Conservation (phyloP, 2,888 invertebrate species). For the Myopa tessellatipennis region DNA sequence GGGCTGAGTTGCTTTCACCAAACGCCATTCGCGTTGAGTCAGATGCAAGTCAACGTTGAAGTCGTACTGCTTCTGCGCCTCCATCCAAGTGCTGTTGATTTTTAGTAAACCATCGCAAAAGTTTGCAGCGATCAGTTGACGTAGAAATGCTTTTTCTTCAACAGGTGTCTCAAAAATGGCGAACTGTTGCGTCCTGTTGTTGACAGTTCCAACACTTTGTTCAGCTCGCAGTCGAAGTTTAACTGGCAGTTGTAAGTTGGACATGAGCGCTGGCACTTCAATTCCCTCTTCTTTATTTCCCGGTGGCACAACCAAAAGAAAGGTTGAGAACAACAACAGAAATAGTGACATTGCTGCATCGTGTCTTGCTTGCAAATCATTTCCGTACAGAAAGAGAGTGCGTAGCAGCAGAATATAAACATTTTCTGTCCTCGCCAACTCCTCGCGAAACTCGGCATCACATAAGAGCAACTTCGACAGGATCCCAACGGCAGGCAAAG, state of each 20-base stretch:
- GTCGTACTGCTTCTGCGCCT: slow-evolving; percentile 49
- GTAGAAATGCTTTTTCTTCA: slow-evolving; percentile 51
- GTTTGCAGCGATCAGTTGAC: slow-evolving; percentile 48
- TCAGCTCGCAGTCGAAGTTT: slow-evolving; percentile 48
- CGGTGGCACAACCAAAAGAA: slow-evolving; percentile 46
- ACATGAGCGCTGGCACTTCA: slow-evolving; percentile 53
- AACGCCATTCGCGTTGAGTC: slow-evolving; percentile 53
- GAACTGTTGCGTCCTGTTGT: neutral
- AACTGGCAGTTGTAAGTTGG: slow-evolving; percentile 55
- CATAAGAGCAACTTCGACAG: slow-evolving; percentile 57
- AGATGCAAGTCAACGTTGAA: slow-evolving; percentile 53
- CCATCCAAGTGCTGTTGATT: slow-evolving; percentile 41
- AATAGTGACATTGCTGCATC: slow-evolving; percentile 60
- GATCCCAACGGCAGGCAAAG: slow-evolving; percentile 59
- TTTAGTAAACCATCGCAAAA: slow-evolving; percentile 41
- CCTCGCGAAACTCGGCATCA: slow-evolving; percentile 54
- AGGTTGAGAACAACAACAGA: slow-evolving; percentile 56
- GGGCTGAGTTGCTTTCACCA: slow-evolving; percentile 55
- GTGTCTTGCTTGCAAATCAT: slow-evolving; percentile 55
- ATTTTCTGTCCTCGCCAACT: slow-evolving; percentile 55
- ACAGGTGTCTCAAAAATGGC: slow-evolving; percentile 29
- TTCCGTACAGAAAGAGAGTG: slow-evolving; percentile 56
- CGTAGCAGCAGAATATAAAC: slow-evolving; percentile 58
- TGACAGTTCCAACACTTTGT: neutral
- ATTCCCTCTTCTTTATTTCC: slow-evolving; percentile 44